Base-by-base conservation (phyloP, 2,113 vertebrate species). In the Opisthocomus hoazin region DNA sequence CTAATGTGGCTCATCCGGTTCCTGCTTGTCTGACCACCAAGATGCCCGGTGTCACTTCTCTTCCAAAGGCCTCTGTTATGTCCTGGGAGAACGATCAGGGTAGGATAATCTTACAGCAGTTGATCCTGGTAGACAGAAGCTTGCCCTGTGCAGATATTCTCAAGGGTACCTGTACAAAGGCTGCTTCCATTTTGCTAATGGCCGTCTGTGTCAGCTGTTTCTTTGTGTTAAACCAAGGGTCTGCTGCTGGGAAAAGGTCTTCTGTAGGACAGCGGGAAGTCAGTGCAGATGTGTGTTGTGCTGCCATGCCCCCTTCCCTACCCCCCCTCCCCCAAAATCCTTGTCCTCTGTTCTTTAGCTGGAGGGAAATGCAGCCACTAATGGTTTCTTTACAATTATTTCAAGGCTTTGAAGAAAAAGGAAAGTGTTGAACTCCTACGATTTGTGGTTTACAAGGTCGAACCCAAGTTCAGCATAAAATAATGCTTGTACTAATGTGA, bases 21-120 rank as follows among this genome's bases (percentile, higher is more conserved):
- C 80, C 96, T 69, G 65, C 43, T 68, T 39, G 15, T 71, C n/a
- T 32, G 91, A 89, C 92, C 26, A 54, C 48, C 30, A 45, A 90
- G 77, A 68, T 85, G 64, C 63, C 82, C 66, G 64, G 26, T 56
- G 57, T 63, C 82, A 11, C 87, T 93, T 93, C 90, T 92, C 64
- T 94, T 75, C 84, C 82, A 63, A 95, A 96, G 91, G 86, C 95
- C 43, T 85, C 78, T 87, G 81, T 64, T 69, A 29, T 90, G 27
- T 96, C 92, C 64, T 93, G 97, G 84, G 88, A 94, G 73, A 90
- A 51, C 61, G 96, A 98, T 57, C 89, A 97, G 89, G 98, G 98
- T 98, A 98, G 51, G 85, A 80, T 93, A 75, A 71, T 73, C 29
- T 54, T 46, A 43, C 84, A 94, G 34, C 70, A 30, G 17, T 46